Percentiles rank a stretch among this genome's conserved stretches.
These are phyloP conservation scores for Mesoligia furuncula DNA, from an alignment of 2,888 invertebrate species.

Conservation along the genomic window DNA sequence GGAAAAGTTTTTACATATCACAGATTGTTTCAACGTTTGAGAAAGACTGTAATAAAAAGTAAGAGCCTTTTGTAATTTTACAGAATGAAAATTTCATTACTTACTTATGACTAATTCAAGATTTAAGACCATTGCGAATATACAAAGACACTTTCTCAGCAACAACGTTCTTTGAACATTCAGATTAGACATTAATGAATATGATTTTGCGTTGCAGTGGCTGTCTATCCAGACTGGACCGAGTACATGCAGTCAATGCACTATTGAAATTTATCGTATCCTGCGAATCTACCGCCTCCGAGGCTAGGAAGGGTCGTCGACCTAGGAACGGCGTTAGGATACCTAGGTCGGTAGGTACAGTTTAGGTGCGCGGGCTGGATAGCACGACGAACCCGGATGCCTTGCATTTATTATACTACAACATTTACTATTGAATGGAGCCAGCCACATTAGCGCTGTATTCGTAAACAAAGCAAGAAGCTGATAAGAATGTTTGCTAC, in stretches of 20 bases:
- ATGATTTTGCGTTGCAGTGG: constrained; percentile 69
- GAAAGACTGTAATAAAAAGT: constrained; percentile 24
- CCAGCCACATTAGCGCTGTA: constrained; percentile 15
- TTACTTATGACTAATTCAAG: neutral
- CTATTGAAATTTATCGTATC: constrained; percentile 90
- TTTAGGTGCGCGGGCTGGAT: constrained; percentile 78
- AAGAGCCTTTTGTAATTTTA: constrained; percentile 18
- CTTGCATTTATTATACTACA: constrained; percentile 70
- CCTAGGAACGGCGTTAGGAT: constrained; percentile 85
- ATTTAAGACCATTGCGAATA: neutral
- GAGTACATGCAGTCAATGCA: constrained; percentile 84
- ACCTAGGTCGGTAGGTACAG: constrained; percentile 79
- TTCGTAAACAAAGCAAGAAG: constrained; percentile 28
- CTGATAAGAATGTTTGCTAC: constrained; percentile 17
- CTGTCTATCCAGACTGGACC: constrained; percentile 73
- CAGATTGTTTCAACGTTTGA: constrained; percentile 23
- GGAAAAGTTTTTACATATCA: constrained; percentile 31
- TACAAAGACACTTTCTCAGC: constrained; percentile 2
- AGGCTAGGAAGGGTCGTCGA: constrained; percentile 83
- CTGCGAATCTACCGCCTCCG: constrained; percentile 86
- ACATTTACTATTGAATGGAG: constrained; percentile 58
- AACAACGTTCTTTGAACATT: constrained; percentile 37
- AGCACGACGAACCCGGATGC: constrained; percentile 84
- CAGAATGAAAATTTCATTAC: neutral
- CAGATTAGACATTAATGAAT: constrained; percentile 57